These are phyloP conservation scores for Dysmachus trigonus DNA, from an alignment of 2,888 invertebrate species.

Conservation along the genomic window DNA sequence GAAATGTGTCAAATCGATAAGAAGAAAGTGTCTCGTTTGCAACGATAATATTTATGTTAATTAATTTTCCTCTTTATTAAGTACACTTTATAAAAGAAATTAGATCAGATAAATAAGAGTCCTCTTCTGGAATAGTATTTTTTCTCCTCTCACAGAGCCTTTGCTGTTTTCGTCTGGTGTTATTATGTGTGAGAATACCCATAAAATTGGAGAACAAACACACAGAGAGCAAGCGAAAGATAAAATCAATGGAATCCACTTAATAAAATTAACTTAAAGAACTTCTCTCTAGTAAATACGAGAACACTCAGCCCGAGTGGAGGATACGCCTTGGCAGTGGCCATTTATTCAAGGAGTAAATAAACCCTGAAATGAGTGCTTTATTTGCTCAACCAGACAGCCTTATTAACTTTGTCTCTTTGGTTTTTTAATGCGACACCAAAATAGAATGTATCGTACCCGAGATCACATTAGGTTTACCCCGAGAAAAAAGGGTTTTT, in stretches of 20 bases:
- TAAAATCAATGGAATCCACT: background rate
- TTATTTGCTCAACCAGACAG: background rate
- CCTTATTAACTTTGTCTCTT: constrained; percentile 23
- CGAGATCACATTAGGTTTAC: background rate
- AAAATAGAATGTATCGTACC: background rate
- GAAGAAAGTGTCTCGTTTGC: background rate
- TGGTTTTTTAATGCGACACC: background rate
- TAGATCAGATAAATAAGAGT: background rate
- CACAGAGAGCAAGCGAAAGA: background rate
- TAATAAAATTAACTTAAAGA: background rate
- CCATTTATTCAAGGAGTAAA: background rate
- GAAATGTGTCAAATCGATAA: background rate
- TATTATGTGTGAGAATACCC: background rate
- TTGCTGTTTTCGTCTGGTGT: background rate
- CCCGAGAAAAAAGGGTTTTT: background rate
- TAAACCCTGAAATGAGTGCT: constrained; percentile 8
- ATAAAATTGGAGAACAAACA: background rate
- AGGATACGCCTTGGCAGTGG: background rate
- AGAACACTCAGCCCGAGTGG: background rate
- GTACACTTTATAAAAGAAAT: background rate
- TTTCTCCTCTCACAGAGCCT: background rate
- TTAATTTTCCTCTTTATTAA: background rate
- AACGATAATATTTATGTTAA: background rate
- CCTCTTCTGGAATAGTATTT: background rate
- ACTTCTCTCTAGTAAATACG: background rate